These are phyloP conservation scores for Ennomos fuscantarius DNA, from an alignment of 2,888 invertebrate species.

Conservation along the genomic window DNA sequence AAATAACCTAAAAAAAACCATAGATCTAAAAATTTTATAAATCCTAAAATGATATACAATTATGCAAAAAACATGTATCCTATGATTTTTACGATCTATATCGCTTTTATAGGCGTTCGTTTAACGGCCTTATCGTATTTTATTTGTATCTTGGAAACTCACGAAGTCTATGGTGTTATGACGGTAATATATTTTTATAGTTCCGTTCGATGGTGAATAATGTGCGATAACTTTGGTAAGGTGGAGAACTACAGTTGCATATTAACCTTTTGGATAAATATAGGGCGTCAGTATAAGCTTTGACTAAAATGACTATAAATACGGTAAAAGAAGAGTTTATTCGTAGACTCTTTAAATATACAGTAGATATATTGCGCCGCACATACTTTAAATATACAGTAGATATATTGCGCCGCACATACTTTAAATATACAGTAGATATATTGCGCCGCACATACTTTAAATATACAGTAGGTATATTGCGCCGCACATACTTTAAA, in stretches of 20 bases:
- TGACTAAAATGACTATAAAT: no score
- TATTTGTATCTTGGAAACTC: slow-evolving; percentile 53
- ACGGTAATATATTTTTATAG: slow-evolving; percentile 61
- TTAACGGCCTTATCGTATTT: slow-evolving; percentile 54
- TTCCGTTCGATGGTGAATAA: slow-evolving; percentile 57
- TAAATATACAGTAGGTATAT: no score
- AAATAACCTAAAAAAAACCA: no score
- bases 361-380: no score
- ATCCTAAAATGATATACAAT: slow-evolving; percentile 47
- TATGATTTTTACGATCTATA: slow-evolving; percentile 58
- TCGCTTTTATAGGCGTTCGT: slow-evolving; percentile 58
- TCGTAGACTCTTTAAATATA: no score
- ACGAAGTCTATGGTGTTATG: slow-evolving; percentile 56
- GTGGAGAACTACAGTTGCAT: not conserved
- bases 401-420: no score
- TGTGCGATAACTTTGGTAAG: slow-evolving; percentile 35
- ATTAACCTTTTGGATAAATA: not conserved
- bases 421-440: no score
- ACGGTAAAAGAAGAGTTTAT: no score
- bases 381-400: no score
- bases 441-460: no score
- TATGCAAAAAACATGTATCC: slow-evolving; percentile 42
- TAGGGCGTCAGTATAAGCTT: no score
- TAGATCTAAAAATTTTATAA: slow-evolving; percentile 44
- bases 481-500: no score